Evolutionary conservation across 2,888 invertebrate genomes (phyloP).

Genomic region (Ophion costatus): DNA sequence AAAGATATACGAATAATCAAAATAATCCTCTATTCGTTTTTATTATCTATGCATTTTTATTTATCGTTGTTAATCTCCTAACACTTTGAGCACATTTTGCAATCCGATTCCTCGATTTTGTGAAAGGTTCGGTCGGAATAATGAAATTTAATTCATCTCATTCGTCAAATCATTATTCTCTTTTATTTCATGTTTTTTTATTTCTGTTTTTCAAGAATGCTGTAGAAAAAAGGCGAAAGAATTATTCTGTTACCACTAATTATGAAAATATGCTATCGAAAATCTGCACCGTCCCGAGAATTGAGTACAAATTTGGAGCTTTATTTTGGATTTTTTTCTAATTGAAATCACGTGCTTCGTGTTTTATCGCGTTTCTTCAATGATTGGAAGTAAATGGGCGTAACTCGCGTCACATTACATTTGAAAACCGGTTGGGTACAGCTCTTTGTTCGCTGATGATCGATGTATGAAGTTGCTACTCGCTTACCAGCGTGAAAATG

Average conservation of each 20-base stretch:
- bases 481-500: background rate
- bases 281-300: background rate
- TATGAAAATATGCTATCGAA: background rate
- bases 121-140: too few relatives aligned
- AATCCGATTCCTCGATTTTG: background rate
- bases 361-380: background rate
- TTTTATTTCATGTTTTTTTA: background rate
- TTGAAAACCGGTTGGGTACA: background rate
- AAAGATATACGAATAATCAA: background rate
- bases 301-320: conserved; percentile 6
- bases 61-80: background rate
- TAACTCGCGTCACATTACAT: background rate
- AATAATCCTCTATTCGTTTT: background rate
- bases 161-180: too few relatives aligned
- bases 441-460: background rate
- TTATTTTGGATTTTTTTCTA: conserved; percentile 15
- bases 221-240: too few relatives aligned
- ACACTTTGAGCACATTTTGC: background rate
- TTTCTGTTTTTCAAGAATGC: background rate
- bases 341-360: conserved; percentile 2
- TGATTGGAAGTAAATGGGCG: background rate
- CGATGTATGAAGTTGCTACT: conserved; percentile 2
- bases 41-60: background rate
- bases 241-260: background rate
- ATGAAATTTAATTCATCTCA: too few relatives aligned